phyloP scores from a whole-genome alignment of 2,113 vertebrate genomes.

The Colinus virginianus region DNA sequence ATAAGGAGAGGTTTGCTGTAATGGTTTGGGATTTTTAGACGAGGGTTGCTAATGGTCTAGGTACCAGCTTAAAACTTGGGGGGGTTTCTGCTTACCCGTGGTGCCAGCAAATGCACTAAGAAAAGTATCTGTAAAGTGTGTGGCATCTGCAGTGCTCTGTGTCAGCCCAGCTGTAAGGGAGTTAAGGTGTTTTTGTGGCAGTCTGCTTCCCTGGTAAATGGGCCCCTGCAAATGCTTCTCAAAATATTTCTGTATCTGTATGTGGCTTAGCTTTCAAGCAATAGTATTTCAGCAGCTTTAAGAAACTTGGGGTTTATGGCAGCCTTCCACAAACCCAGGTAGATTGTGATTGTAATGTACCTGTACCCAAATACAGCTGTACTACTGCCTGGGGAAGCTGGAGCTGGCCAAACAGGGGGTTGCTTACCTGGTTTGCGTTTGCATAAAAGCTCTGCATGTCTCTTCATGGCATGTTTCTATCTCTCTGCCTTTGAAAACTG shows the following conservation, averaged over 20 bases:
- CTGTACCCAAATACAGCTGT: accelerated
- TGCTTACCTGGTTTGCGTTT: background rate
- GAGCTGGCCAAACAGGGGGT: background rate
- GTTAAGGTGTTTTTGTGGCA: background rate
- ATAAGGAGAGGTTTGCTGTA: background rate
- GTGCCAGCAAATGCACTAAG: no score
- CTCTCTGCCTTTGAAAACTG: background rate
- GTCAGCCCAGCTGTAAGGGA: background rate
- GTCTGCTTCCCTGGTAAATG: background rate
- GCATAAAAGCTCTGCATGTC: accelerated
- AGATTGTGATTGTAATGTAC: background rate
- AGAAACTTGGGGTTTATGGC: background rate
- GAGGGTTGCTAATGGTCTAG: no score
- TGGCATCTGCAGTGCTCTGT: background rate
- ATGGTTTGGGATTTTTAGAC: accelerated
- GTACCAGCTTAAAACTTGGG: background rate
- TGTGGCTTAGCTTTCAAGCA: background rate
- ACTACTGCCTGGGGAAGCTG: background rate
- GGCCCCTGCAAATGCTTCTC: background rate
- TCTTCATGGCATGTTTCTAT: background rate
- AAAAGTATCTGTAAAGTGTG: background rate
- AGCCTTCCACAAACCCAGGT: background rate
- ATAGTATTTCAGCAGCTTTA: background rate
- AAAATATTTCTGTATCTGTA: background rate
- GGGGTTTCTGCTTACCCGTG: background rate